Evolutionary conservation across 1,140 invertebrate species (phyloP), one percentile per base, ranked within the genome.

Genomic region (Rhyzopertha dominica): DNA sequence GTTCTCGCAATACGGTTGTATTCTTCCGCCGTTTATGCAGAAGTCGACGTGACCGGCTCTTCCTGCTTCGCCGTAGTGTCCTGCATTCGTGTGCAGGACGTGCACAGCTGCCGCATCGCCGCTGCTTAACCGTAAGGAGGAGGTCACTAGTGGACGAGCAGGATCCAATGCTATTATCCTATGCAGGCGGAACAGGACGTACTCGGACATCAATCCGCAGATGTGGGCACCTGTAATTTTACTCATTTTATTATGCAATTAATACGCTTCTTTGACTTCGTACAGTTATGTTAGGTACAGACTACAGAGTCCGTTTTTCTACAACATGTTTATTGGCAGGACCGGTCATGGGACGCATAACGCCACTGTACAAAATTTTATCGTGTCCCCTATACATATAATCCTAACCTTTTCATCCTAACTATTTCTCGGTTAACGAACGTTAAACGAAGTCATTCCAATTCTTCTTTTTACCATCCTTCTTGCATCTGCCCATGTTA

Each of bases 31-130:
- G 55, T 86, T 86, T 4, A 86, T 74, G 52, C 84, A 87, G 57
- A 87, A 80, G 63, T 87, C 84, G 0, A 82, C 79, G 56, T 84
- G 81, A 1, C 84, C 83, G 5, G 81, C 70, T 5, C 77, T 68
- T 3, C 80, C 78, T 0, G 73, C 72, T 56, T 85, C 82, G 0
- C 84, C 84, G 54, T 85, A 87, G 25, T 79, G 76, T 0, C 82
- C 82, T 0, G 84, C 82, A 55, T 85, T 86, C 0, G 84, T 86
- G 58, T 86, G 84, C 1, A 86, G 72, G 8, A 85, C 78, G 58
- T 85, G 77, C 4, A 87, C 84, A 2, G 81, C 80, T 20, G 77
- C 71, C 1, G 83, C 83, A 47, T 85, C 80, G 0, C 81, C 80
- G 19, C 76, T 75, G 57, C 80, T 79, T 44, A 87, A 59, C 5